These are phyloP conservation scores for Holothuria glaberrima DNA, from an alignment of 35 echinoderm and acorn worm species.

Conservation along the genomic window DNA sequence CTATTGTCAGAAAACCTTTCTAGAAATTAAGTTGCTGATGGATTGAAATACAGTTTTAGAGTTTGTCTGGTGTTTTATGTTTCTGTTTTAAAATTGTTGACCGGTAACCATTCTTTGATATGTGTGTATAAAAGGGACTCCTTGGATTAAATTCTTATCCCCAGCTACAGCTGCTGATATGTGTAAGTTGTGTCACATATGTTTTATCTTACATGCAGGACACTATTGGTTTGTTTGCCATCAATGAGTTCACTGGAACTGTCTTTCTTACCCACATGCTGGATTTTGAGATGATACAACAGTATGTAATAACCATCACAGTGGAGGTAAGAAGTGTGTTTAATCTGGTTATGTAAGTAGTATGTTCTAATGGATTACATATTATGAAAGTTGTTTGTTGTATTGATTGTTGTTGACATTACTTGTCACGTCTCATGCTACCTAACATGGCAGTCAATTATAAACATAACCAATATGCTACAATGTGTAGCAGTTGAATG, in stretches of 20 bases:
- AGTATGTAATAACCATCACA: slow-evolving; percentile 19
- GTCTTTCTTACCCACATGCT: slow-evolving; percentile 16
- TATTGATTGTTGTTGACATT: no score
- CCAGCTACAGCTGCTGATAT: no score
- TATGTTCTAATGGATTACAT: background rate
- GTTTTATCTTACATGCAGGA: background rate
- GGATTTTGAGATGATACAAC: slow-evolving; percentile 42
- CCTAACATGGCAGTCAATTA: no score
- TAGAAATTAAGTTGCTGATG: background rate
- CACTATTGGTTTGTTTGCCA: slow-evolving; percentile 25
- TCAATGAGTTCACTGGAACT: slow-evolving; percentile 21
- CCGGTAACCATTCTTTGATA: no score
- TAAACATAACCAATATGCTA: no score
- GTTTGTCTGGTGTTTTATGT: background rate
- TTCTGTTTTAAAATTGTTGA: background rate
- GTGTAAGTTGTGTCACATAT: background rate
- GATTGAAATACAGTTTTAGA: background rate
- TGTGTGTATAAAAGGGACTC: no score
- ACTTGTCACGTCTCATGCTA: no score
- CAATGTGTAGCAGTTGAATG: no score
- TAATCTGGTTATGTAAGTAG: background rate
- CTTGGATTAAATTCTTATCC: no score
- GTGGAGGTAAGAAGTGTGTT: background rate
- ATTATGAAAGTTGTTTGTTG: no score
- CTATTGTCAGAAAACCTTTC: no score